A percentile compares a stretch with the other conserved stretches of the same genome.
Conservation (phyloP, 2,888 invertebrate species). For the Pasiphila rectangulata region DNA sequence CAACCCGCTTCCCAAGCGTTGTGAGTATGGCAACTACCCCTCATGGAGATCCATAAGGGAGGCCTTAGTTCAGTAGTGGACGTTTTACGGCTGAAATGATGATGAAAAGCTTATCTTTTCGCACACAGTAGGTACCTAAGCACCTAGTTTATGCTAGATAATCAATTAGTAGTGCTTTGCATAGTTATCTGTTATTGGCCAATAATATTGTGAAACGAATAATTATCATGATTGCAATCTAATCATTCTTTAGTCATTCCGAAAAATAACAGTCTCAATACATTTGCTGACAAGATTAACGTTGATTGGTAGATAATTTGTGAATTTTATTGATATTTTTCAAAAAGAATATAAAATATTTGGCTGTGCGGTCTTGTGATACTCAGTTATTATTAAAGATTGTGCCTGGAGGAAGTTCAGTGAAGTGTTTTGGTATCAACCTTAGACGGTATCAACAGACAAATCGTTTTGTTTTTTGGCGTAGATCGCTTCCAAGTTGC, state of each 20-base stretch:
- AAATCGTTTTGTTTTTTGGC: too few relatives aligned
- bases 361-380: background rate
- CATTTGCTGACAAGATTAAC: constrained; percentile 19
- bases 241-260: constrained; percentile 38
- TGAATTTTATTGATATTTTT: too few relatives aligned
- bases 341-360: background rate
- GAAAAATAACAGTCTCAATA: constrained; percentile 39
- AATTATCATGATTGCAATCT: constrained; percentile 47
- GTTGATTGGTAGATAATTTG: too few relatives aligned
- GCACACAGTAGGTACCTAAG: too few relatives aligned
- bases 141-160: background rate
- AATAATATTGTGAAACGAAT: constrained; percentile 38
- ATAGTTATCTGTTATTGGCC: constrained; percentile 9
- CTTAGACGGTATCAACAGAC: too few relatives aligned
- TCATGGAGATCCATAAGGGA: too few relatives aligned
- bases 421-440: constrained; percentile 1
- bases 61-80: too few relatives aligned
- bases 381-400: background rate
- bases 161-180: background rate
- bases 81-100: too few relatives aligned
- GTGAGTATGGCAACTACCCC: too few relatives aligned
- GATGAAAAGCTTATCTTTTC: too few relatives aligned
- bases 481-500: too few relatives aligned
- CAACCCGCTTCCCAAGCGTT: too few relatives aligned
- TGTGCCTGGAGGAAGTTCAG: background rate